Evolutionary conservation across 2,888 invertebrate genomes (phyloP).

Genomic region (Parelbella ahira): DNA sequence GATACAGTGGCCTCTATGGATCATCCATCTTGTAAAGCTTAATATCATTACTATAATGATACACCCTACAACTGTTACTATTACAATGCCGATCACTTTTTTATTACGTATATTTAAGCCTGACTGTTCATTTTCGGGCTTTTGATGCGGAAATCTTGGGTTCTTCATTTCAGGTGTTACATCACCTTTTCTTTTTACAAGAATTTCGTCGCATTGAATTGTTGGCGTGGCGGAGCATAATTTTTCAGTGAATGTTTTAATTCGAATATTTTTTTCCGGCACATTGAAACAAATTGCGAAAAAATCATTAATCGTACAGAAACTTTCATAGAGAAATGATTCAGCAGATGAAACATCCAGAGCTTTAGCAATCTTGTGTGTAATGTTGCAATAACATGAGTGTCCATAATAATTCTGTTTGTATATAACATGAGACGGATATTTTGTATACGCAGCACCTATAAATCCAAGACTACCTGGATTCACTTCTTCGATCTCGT

Average conservation of each 20-base stretch:
- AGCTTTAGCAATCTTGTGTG: conserved; percentile 76
- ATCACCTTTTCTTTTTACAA: conserved; percentile 49
- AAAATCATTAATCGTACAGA: conserved; percentile 81
- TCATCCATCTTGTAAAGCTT: conserved; percentile 79
- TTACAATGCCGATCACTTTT: conserved; percentile 71
- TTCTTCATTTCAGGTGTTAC: conserved; percentile 58
- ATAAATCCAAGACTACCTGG: conserved; percentile 81
- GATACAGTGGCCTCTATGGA: conserved; percentile 77
- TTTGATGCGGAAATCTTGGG: conserved; percentile 68
- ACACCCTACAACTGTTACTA: conserved; percentile 75
- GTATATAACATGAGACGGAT: conserved; percentile 68
- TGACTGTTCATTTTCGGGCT: conserved; percentile 36
- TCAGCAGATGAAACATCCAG: conserved; percentile 59
- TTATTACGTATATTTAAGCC: conserved; percentile 53
- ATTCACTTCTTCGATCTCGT: conserved; percentile 64
- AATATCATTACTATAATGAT: conserved; percentile 76
- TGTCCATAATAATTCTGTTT: conserved; percentile 83
- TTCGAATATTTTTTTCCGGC: conserved; percentile 82
- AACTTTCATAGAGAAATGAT: conserved; percentile 76
- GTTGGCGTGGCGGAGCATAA: conserved; percentile 76
- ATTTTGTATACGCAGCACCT: conserved; percentile 68
- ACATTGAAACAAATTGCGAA: conserved; percentile 84
- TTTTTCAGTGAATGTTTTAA: conserved; percentile 81
- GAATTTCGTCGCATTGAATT: conserved; percentile 81
- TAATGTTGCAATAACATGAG: conserved; percentile 83